phyloP scores from a whole-genome alignment of 1,140 invertebrate species.

The Vanessa atalanta region DNA sequence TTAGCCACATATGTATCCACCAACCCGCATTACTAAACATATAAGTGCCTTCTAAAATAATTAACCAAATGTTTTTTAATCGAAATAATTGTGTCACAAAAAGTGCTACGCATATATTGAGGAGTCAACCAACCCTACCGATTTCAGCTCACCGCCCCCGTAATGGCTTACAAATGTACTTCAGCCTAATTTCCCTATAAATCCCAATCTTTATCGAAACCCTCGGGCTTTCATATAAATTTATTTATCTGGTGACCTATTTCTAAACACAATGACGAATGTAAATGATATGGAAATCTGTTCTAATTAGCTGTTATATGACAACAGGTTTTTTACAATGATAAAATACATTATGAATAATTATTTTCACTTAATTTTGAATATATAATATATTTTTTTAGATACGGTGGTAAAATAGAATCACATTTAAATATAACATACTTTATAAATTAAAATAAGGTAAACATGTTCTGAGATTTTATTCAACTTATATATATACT shows the following conservation, averaged over 20 bases:
- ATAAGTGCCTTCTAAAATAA: background rate
- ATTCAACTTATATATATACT: too few relatives aligned
- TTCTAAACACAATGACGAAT: background rate
- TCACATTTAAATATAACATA: too few relatives aligned
- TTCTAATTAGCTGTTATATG: background rate
- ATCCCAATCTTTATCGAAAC: slow-evolving; percentile 24
- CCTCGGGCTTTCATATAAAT: slow-evolving; percentile 17
- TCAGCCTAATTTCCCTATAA: slow-evolving; percentile 33
- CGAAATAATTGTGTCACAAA: slow-evolving; percentile 30
- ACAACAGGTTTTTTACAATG: background rate
- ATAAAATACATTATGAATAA: background rate
- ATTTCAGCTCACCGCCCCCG: slow-evolving; percentile 34
- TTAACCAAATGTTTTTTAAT: background rate
- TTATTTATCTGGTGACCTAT: background rate
- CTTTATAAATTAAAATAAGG: too few relatives aligned
- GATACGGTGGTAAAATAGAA: too few relatives aligned
- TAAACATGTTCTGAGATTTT: too few relatives aligned
- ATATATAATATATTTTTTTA: too few relatives aligned
- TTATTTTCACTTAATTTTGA: too few relatives aligned
- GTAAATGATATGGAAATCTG: background rate
- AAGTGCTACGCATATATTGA: slow-evolving; percentile 32
- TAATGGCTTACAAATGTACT: slow-evolving; percentile 35
- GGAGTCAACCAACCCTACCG: slow-evolving; percentile 36
- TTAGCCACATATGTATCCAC: too few relatives aligned
- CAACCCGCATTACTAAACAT: too few relatives aligned